Percentiles rank a stretch among this genome's conserved stretches.
These are phyloP conservation scores for Drosophila neocordata DNA, from an alignment of 1,140 invertebrate species.

Conservation along the genomic window DNA sequence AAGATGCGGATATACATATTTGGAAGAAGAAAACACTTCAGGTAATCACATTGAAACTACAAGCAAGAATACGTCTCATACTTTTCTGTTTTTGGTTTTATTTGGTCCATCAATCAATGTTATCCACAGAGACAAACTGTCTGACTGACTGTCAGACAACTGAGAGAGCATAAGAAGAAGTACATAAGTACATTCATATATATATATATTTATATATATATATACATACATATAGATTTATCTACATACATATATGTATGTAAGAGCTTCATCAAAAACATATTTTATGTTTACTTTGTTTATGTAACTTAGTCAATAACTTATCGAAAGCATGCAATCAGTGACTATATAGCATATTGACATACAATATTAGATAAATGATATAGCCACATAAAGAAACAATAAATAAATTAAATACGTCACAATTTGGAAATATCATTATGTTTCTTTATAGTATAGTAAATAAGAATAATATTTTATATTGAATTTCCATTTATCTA, in stretches of 20 bases:
- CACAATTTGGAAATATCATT: too few relatives aligned
- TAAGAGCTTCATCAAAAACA: background rate
- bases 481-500: too few relatives aligned
- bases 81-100: constrained; percentile 6
- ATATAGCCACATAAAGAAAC: too few relatives aligned
- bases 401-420: too few relatives aligned
- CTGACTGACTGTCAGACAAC: constrained; percentile 32
- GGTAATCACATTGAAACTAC: constrained; percentile 38
- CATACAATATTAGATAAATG: too few relatives aligned
- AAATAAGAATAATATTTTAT: too few relatives aligned
- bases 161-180: constrained; percentile 46
- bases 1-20: background rate
- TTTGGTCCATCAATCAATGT: constrained; percentile 65
- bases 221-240: too few relatives aligned
- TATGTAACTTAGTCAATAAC: background rate
- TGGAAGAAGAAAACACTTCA: constrained; percentile 21
- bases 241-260: background rate
- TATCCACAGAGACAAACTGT: constrained; percentile 36
- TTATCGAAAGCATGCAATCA: background rate
- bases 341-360: too few relatives aligned
- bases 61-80: constrained; percentile 8
- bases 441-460: too few relatives aligned
- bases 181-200: background rate
- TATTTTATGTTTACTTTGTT: constrained; percentile 1
- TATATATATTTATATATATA: too few relatives aligned